Evolutionary conservation across 2,888 invertebrate species (phyloP).

Genomic region (Schrankia costaestrigalis): DNA sequence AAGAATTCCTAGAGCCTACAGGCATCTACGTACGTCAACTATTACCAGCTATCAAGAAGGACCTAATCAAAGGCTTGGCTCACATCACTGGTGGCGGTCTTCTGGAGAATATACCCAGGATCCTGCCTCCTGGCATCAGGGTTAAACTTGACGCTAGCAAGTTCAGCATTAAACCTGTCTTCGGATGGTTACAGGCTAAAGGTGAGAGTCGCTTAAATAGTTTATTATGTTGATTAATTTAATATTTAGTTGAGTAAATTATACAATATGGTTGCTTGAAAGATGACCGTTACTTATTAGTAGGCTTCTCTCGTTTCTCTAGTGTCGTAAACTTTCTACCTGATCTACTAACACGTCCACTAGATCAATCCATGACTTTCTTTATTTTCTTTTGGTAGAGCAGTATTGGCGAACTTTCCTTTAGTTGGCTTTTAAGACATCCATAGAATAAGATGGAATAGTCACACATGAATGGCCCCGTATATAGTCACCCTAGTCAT

Average conservation of each 20-base stretch:
- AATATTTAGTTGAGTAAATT: no score
- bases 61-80: conserved; percentile 90
- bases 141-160: conserved; percentile 85
- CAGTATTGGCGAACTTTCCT: neutral
- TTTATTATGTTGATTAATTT: neutral
- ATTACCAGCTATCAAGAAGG: conserved; percentile 85
- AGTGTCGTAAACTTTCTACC: no score
- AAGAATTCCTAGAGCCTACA: conserved; percentile 92
- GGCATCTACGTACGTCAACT: conserved; percentile 91
- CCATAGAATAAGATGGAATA: neutral
- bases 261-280: no score
- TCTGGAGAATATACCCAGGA: conserved; percentile 91
- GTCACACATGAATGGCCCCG: neutral
- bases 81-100: conserved; percentile 98
- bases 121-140: conserved; percentile 85
- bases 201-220: conserved; percentile 75
- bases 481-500: neutral
- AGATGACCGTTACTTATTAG: no score
- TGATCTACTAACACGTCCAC: no score
- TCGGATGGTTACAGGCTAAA: conserved; percentile 92
- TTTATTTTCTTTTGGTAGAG: neutral
- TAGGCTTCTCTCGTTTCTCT: no score
- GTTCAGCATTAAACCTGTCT: conserved; percentile 89
- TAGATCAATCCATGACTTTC: neutral
- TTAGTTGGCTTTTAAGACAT: neutral